phyloP scores from a whole-genome alignment of 2,797 vertebrate genomes.

The Salmo trutta region DNA sequence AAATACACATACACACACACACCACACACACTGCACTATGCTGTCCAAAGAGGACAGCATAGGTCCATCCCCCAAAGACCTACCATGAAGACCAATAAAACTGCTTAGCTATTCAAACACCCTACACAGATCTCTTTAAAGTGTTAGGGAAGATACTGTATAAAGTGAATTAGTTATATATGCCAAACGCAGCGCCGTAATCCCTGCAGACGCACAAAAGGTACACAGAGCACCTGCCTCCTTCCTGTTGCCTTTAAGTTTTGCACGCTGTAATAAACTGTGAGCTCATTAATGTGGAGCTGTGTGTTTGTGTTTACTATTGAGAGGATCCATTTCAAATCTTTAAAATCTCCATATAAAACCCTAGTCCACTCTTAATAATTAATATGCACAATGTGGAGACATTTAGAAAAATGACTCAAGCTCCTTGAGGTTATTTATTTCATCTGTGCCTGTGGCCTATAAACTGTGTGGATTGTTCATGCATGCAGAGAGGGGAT shows the following conservation, averaged over 20 bases:
- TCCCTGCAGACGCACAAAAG: slow-evolving; percentile 30
- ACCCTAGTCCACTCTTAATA: slow-evolving; percentile 1
- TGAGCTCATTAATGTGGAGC: not conserved
- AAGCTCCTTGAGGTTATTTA: too few relatives aligned
- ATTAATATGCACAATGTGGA: not conserved
- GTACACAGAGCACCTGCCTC: slow-evolving; percentile 20
- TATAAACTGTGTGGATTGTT: not conserved
- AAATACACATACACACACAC: not conserved
- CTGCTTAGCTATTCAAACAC: slow-evolving; percentile 15
- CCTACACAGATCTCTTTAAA: slow-evolving; percentile 30
- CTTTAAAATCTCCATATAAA: not conserved
- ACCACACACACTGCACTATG: not conserved
- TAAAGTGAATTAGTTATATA: slow-evolving; percentile 34
- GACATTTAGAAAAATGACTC: not conserved
- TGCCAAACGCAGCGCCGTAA: slow-evolving; percentile 35
- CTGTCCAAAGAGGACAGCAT: too few relatives aligned
- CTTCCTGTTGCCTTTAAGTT: slow-evolving; percentile 3
- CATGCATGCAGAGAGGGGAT: not conserved
- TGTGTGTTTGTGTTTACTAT: slow-evolving; percentile 3
- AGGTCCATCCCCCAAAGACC: not conserved
- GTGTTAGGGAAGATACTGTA: slow-evolving; percentile 23
- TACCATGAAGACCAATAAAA: not conserved
- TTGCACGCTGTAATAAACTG: not conserved
- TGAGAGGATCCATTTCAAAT: slow-evolving; percentile 7
- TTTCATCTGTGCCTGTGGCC: not conserved